Evolutionary conservation across 2,797 vertebrate species (phyloP), one percentile per base, ranked within the genome.

Genomic region (Rachycentron canadum): DNA sequence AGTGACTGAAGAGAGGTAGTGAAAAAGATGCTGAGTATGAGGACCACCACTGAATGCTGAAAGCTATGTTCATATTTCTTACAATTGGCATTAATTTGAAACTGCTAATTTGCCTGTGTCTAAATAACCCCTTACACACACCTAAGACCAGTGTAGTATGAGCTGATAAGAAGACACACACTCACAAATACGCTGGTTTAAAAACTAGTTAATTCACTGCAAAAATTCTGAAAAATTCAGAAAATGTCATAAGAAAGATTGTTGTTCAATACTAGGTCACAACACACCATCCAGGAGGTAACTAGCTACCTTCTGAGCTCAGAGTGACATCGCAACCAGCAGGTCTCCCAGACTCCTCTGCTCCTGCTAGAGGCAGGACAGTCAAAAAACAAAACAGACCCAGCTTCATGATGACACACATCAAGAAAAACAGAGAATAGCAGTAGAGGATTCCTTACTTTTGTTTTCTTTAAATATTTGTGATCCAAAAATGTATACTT

Each of bases 281-380:
- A 86, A 38, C 87, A 92, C 83, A 85, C 34, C 86, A 89, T 67
- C 72, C 81, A 87, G 57, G 50, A 74, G 56, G 23, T 38, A 80
- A 73, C 84, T n/a, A 45, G 38, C 90, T 95, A 95, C 95, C 94
- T 95, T 95, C 93, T 69, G 90, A 92, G 86, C 93, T 95, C 75
- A 95, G 91, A 72, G 73, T 85, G 79, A 95, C 92, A 78, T 93
- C 93, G 45, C 66, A 86, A 78, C 45, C 79, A 63, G 69, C 34
- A 47, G 78, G 52, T 63, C 70, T 66, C 47, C 71, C 79, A 83
- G 69, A 85, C 30, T 82, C 71, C 74, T 91, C 76, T 77, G 80
- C 73, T 81, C 81, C 92, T 89, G 83, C 79, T 91, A 74, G 76
- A 75, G 53, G 76, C 82, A 79, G 62, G 67, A 88, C 43, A 82